phyloP scores from a whole-genome alignment of 2,113 vertebrate genomes.

The Pseudois nayaur region DNA sequence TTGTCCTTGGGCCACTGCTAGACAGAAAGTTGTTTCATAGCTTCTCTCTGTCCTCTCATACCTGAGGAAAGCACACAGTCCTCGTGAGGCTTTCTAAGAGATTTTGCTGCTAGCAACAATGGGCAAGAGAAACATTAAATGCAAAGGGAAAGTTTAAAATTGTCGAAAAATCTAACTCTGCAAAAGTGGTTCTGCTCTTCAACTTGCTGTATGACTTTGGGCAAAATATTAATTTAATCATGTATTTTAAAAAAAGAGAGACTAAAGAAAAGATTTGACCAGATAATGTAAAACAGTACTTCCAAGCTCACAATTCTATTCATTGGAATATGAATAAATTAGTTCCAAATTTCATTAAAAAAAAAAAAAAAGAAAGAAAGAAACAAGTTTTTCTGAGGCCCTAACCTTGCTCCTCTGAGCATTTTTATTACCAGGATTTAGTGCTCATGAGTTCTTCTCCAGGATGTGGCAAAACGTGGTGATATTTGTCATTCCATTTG shows the following conservation, averaged over 20 bases:
- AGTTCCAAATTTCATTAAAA: neutral
- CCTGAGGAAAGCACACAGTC: neutral
- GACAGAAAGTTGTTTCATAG: neutral
- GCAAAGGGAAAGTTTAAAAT: neutral
- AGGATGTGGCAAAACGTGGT: neutral
- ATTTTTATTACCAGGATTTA: neutral
- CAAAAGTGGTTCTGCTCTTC: neutral
- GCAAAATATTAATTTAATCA: neutral
- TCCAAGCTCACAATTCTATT: neutral
- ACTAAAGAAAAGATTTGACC: neutral
- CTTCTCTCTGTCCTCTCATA: neutral
- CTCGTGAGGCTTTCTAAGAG: neutral
- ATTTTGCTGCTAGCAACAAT: slow-evolving; percentile 29
- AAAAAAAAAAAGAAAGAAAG: neutral
- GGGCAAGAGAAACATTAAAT: neutral
- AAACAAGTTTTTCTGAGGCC: neutral
- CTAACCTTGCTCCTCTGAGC: neutral
- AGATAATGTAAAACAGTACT: neutral
- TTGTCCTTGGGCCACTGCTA: neutral
- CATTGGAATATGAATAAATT: neutral
- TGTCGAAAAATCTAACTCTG: neutral
- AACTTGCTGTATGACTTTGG: neutral
- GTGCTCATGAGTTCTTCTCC: neutral
- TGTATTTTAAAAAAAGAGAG: neutral
- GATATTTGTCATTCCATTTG: neutral